phyloP scores from a whole-genome alignment of 2,113 vertebrate species.

The Pseudorhombus dupliciocellatus region DNA sequence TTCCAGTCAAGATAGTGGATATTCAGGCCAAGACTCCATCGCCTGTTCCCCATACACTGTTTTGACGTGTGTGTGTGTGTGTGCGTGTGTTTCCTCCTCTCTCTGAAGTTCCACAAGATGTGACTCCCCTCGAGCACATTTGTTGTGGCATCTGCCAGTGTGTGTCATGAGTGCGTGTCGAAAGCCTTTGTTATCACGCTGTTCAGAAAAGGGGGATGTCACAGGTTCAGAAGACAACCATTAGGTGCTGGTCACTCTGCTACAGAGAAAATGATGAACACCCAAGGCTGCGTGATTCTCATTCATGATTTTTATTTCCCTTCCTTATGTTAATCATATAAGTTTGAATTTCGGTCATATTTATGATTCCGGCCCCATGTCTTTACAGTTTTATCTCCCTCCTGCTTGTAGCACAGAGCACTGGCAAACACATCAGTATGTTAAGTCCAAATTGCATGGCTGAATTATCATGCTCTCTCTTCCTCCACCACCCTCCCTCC shows the following conservation, averaged over 20 bases:
- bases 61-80: background rate
- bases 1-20: too few species aligned
- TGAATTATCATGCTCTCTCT: constrained; percentile 40
- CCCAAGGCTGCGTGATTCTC: constrained; percentile 29
- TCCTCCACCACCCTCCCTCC: background rate
- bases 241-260: constrained; percentile 10
- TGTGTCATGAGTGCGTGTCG: constrained; percentile 23
- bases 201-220: constrained; percentile 28
- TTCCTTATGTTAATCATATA: background rate
- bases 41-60: too few species aligned
- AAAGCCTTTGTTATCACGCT: constrained; percentile 34
- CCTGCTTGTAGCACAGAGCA: constrained; percentile 19
- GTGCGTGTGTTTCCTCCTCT: constrained; percentile 9
- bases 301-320: constrained; percentile 29
- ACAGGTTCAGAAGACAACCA: constrained; percentile 30
- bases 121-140: constrained; percentile 47
- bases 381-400: constrained; percentile 48
- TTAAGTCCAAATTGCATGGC: constrained; percentile 66
- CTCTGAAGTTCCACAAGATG: constrained; percentile 50
- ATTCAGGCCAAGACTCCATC: too few species aligned
- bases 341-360: constrained; percentile 26
- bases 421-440: constrained; percentile 64
- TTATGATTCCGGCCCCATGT: constrained; percentile 11
- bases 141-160: constrained; percentile 38
- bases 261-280: constrained; percentile 23